Conservation (phyloP, 2,113 vertebrate species). For the Antechinus stuartii region DNA sequence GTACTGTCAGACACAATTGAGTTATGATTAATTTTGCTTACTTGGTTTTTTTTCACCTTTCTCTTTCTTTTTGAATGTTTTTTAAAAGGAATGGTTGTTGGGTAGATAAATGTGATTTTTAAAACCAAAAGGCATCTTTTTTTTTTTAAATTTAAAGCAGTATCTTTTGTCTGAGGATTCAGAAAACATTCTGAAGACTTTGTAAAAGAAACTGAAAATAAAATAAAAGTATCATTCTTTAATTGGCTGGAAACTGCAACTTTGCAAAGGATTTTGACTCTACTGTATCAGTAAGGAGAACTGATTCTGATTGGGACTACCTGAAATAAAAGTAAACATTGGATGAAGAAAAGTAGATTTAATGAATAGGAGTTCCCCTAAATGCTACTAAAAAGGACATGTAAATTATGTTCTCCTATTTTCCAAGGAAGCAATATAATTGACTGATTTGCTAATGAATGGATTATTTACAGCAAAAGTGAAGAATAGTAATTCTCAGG, state of each 20-base stretch:
- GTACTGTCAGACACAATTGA: not conserved
- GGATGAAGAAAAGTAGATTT: not conserved
- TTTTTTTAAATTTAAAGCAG: not conserved
- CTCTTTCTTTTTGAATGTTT: not conserved
- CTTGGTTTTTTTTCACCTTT: not conserved
- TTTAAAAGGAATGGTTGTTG: not conserved
- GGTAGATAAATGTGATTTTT: not conserved
- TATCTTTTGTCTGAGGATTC: not conserved
- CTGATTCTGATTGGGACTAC: not conserved
- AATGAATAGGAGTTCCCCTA: not conserved
- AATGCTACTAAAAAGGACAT: not conserved
- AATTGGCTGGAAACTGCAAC: not conserved
- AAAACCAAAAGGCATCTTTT: not conserved
- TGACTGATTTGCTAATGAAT: not conserved
- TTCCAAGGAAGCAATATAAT: not conserved
- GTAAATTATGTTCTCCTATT: not conserved
- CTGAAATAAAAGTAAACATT: not conserved
- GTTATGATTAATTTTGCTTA: not conserved
- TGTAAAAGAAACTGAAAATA: not conserved
- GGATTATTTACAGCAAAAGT: not conserved
- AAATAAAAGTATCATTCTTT: not conserved
- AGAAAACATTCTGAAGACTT: not conserved
- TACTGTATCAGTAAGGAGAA: not conserved
- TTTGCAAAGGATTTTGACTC: not conserved
- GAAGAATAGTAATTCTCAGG: not conserved